Percentiles rank a stretch among this genome's conserved stretches.
Evolutionary conservation across 2,113 vertebrate species (phyloP).

Genomic region (Gulo gulo): DNA sequence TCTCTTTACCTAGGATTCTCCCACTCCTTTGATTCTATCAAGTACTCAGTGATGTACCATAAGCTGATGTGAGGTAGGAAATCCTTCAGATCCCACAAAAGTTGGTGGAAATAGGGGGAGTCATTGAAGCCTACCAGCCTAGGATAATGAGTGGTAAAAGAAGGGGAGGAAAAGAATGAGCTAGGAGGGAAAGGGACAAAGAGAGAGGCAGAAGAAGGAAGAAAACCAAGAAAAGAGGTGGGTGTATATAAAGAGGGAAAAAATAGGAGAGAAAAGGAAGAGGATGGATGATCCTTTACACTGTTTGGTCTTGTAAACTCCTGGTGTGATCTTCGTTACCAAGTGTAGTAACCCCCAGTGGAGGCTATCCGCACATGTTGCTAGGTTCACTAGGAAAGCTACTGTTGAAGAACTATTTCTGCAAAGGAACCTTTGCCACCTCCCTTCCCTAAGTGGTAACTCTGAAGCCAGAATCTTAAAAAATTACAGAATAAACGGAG

Average conservation of each 20-base stretch:
- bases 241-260: background rate
- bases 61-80: background rate
- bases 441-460: background rate
- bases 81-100: background rate
- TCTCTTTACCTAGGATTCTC: background rate
- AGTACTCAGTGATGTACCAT: background rate
- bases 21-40: background rate
- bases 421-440: background rate
- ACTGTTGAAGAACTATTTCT: background rate
- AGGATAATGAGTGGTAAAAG: background rate
- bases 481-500: background rate
- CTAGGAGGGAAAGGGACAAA: background rate
- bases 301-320: background rate
- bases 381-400: background rate
- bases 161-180: background rate
- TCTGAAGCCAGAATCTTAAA: conserved; percentile 30
- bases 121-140: background rate
- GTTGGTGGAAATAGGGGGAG: background rate
- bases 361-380: background rate
- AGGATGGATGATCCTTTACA: background rate
- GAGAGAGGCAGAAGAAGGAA: background rate
- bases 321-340: background rate
- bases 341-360: background rate
- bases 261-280: background rate
- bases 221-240: background rate